Evolutionary conservation across 2,797 vertebrate genomes (phyloP).

Genomic region (Danionella dracula): DNA sequence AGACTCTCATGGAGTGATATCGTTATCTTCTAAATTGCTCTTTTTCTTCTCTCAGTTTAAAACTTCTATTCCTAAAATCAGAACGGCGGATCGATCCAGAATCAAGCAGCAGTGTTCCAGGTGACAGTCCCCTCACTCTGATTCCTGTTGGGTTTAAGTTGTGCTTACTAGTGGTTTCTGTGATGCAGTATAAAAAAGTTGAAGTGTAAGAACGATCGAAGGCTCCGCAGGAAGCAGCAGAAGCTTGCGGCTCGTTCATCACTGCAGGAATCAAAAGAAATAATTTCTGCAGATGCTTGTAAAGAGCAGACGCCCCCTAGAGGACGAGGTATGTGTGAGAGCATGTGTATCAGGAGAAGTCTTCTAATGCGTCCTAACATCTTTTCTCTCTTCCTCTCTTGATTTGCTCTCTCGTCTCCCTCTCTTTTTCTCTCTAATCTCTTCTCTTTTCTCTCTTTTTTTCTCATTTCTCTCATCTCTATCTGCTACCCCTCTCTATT

Average conservation of each 20-base stretch:
- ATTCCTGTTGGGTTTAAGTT: neutral
- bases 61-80: slow-evolving; percentile 70
- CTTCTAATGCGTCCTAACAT: neutral
- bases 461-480: too few species aligned
- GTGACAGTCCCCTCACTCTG: slow-evolving; percentile 53
- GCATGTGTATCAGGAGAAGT: neutral
- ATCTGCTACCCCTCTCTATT: too few species aligned
- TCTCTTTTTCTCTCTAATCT: too few species aligned
- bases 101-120: slow-evolving; percentile 84
- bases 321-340: slow-evolving; percentile 36
- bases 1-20: too few species aligned
- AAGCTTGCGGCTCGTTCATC: slow-evolving; percentile 56
- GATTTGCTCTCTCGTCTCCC: too few species aligned
- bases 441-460: too few species aligned
- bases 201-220: slow-evolving; percentile 77
- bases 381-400: neutral
- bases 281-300: slow-evolving; percentile 33
- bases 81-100: slow-evolving; percentile 60
- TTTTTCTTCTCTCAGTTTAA: slow-evolving; percentile 76
- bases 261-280: neutral
- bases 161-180: neutral
- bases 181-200: slow-evolving; percentile 75
- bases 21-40: too few species aligned
- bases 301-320: slow-evolving; percentile 30
- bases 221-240: slow-evolving; percentile 62